Evolutionary conservation across 2,113 vertebrate genomes (phyloP), one percentile per base, ranked within the genome.

Genomic region (Melanocharis versteri): DNA sequence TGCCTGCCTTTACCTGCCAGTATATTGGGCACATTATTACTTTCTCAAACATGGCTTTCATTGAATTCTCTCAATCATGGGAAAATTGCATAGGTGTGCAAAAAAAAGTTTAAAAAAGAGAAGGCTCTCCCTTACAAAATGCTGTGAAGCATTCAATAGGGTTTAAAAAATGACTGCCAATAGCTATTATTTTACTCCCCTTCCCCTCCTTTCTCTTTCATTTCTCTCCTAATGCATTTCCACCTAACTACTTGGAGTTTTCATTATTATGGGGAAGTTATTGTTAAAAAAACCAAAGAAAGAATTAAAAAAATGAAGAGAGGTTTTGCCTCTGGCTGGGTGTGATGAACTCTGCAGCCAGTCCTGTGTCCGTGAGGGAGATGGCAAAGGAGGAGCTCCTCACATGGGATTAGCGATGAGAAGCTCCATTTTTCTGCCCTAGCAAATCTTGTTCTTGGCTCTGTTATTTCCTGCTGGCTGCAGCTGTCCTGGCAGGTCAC

Each of bases 401-500:
- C 4, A 2, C 17, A 6, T 11, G 44, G 58, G 62, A 68, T 89
- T 71, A 78, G 39, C 3, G 4, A 66, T 39, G 85, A 92, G 85
- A 92, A 92, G 22, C 11, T 77, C 39, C 2, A 2, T 78, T 88
- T 93, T 77, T 69, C 64, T 82, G 22, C 65, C 48, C 88, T 53
- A 33, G 73, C 48, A 79, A 78, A 89, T 78, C 71, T 75, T 15
- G 37, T 58, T 81, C 85, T 78, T 81, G 93, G 79, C 85, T 83
- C 85, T 44, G 19, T 44, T 70, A 48, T 3, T 28, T 79, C 64
- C 85, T 17, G 9, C 83, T 86, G 57, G 39, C 83, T 94, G 83
- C 96, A 96, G 76, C 89, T 95, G 95, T 96, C 92, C 84, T 76
- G 90, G 68, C 69, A 87, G 68, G 76, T 96, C 83, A 92, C 27